phyloP scores from a whole-genome alignment of 2,113 vertebrate species.

The Notiomystis cincta region DNA sequence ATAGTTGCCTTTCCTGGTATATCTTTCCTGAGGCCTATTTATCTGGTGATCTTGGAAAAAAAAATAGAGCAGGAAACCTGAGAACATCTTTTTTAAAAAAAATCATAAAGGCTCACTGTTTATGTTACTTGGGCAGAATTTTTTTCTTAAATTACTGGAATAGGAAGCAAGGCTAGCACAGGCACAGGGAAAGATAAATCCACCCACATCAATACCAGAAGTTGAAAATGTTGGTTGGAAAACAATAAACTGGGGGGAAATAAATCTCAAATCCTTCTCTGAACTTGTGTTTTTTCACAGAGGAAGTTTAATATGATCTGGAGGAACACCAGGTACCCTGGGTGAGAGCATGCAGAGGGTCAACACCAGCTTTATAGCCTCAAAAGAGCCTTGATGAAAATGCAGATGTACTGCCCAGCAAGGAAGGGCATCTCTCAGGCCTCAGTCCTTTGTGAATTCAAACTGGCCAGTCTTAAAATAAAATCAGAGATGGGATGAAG shows the following conservation, averaged over 20 bases:
- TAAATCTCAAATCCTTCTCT: neutral
- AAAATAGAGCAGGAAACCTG: neutral
- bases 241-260: neutral
- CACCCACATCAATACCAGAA: neutral
- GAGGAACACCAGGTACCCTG: neutral
- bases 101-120: neutral
- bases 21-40: neutral
- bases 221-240: neutral
- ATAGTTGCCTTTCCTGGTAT: neutral
- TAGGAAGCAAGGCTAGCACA: neutral
- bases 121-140: neutral
- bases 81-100: neutral
- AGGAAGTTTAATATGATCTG: neutral
- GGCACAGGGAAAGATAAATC: neutral
- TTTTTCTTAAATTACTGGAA: neutral
- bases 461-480: neutral
- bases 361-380: neutral
- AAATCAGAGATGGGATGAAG: neutral
- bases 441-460: neutral
- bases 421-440: neutral
- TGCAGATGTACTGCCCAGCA: neutral
- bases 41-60: neutral
- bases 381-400: neutral
- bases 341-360: neutral
- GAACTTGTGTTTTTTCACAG: neutral